A percentile compares a stretch with the other conserved stretches of the same genome.
phyloP scores from a whole-genome alignment of 2,888 invertebrate species.

The Caenorhabditis wallacei region DNA sequence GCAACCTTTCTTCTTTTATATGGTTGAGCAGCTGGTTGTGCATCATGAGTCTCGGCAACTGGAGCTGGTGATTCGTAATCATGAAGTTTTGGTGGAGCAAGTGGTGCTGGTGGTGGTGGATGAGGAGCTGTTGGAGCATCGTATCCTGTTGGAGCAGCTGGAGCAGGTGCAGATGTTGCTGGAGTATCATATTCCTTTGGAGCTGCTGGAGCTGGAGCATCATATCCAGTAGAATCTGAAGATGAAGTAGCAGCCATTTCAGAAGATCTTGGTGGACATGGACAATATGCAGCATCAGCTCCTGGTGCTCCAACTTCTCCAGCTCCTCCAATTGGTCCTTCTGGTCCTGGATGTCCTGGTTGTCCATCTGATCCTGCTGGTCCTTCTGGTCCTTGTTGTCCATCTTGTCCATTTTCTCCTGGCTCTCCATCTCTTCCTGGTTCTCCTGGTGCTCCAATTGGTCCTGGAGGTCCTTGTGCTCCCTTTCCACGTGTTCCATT shows the following conservation, averaged over 20 bases:
- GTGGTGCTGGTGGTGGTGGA: constrained; percentile 42
- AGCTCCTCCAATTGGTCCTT: constrained; percentile 40
- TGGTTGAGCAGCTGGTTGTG: constrained; percentile 58
- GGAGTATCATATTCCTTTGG: constrained; percentile 13
- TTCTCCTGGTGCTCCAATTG: constrained; percentile 49
- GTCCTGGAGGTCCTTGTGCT: constrained; percentile 57
- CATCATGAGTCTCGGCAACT: constrained; percentile 14
- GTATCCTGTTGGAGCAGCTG: constrained; percentile 29
- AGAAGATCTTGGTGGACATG: constrained; percentile 60
- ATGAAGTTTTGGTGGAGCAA: constrained; percentile 53
- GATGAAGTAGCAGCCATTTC: constrained; percentile 48
- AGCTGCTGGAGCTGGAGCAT: constrained; percentile 32
- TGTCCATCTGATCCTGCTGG: constrained; percentile 53
- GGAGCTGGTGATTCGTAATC: constrained; percentile 55
- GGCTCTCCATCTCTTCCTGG: constrained; percentile 61
- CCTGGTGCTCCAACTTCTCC: constrained; percentile 61
- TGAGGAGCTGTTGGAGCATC: constrained; percentile 39
- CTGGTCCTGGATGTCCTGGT: constrained; percentile 59
- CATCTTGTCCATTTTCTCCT: constrained; percentile 62
- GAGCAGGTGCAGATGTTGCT: constrained; percentile 40
- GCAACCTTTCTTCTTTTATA: constrained; percentile 58
- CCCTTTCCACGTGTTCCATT: constrained; percentile 60
- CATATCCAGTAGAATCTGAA: constrained; percentile 33
- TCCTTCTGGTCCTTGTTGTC: constrained; percentile 61
- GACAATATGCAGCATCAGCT: constrained; percentile 62